Percentiles rank a stretch among this genome's conserved stretches.
phyloP scores from a whole-genome alignment of 2,888 invertebrate species.

The Xylocampa areola region DNA sequence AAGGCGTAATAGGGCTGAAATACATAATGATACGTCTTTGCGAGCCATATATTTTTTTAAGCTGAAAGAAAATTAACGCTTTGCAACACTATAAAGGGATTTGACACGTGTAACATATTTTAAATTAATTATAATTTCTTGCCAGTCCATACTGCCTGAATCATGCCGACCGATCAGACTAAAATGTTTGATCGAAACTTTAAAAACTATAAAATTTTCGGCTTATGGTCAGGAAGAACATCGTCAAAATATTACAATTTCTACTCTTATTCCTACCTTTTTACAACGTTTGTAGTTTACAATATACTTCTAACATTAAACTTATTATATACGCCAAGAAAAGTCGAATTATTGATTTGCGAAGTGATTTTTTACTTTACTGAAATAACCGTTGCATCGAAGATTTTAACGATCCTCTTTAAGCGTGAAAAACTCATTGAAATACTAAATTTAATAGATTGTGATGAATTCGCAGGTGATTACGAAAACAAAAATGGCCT shows the following conservation, averaged over 20 bases:
- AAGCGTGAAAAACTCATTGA: constrained; percentile 69
- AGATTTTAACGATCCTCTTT: constrained; percentile 72
- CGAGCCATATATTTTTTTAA: constrained; percentile 33
- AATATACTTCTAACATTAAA: constrained; percentile 74
- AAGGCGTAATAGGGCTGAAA: constrained; percentile 62
- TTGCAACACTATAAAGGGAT: constrained; percentile 46
- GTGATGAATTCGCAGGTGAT: constrained; percentile 68
- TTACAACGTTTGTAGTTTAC: constrained; percentile 67
- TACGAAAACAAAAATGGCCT: constrained; percentile 64
- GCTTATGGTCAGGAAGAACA: constrained; percentile 71
- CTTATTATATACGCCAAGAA: constrained; percentile 72
- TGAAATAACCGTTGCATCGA: constrained; percentile 70
- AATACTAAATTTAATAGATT: constrained; percentile 72
- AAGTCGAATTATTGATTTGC: constrained; percentile 73
- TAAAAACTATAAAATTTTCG: constrained; percentile 71
- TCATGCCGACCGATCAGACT: constrained; percentile 59
- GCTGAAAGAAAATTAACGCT: constrained; percentile 56
- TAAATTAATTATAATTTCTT: neutral
- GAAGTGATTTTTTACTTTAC: constrained; percentile 79
- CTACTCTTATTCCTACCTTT: constrained; percentile 69
- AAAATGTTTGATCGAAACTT: constrained; percentile 71
- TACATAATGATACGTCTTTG: constrained; percentile 62
- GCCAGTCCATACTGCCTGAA: constrained; percentile 6
- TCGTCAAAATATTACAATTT: constrained; percentile 69
- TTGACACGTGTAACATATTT: constrained; percentile 20